A percentile compares a stretch with the other conserved stretches of the same genome.
Conservation (phyloP, 1,140 invertebrate species). For the Macrocentrus cingulum region DNA sequence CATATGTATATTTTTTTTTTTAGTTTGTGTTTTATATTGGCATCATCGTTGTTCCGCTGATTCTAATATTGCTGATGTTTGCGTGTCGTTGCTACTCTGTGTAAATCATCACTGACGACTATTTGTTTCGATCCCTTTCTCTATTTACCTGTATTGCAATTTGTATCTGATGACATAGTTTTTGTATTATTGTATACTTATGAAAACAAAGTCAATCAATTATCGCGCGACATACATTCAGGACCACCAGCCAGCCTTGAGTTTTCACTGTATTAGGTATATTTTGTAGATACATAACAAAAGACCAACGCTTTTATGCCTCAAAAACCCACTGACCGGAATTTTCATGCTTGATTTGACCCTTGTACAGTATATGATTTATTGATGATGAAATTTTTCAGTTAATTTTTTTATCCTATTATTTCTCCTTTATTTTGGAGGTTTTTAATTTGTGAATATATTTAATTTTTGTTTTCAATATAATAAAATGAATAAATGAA, state of each 20-base stretch:
- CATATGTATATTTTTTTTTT: background rate
- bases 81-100: background rate
- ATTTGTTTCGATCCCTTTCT: background rate
- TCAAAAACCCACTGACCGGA: background rate
- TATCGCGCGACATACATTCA: background rate
- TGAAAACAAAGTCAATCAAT: background rate
- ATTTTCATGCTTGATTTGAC: background rate
- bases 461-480: too few relatives aligned
- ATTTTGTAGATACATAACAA: background rate
- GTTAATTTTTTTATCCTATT: too few relatives aligned
- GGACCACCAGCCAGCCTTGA: slow-evolving; percentile 2
- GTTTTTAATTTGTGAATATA: too few relatives aligned
- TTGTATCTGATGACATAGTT: background rate
- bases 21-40: background rate
- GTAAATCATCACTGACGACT: background rate
- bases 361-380: too few relatives aligned
- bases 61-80: background rate
- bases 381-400: too few relatives aligned
- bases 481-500: too few relatives aligned
- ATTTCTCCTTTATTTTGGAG: too few relatives aligned
- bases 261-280: background rate
- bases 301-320: background rate
- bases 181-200: background rate
- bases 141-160: background rate
- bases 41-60: background rate